Percentiles rank a stretch among this genome's conserved stretches.
phyloP scores from a whole-genome alignment of 2,797 vertebrate genomes.

The Lates japonicus region DNA sequence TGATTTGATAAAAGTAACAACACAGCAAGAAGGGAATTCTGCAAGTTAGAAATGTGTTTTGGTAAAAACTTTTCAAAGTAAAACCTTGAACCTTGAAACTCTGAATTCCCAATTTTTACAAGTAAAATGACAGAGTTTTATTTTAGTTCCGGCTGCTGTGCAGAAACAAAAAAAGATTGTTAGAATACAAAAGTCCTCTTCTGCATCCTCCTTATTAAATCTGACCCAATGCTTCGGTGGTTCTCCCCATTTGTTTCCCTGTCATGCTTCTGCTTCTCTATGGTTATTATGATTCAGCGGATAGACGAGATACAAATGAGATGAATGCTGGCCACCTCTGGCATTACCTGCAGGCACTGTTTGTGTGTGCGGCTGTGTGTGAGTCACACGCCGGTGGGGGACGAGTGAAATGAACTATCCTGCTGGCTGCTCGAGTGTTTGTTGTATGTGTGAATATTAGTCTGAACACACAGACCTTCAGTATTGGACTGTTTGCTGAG shows the following conservation, averaged over 20 bases:
- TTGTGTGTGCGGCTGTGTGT: slow-evolving; percentile 23
- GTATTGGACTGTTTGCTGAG: slow-evolving; percentile 27
- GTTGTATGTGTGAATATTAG: slow-evolving; percentile 45
- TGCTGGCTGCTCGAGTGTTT: slow-evolving; percentile 16
- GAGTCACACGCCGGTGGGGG: slow-evolving; percentile 20
- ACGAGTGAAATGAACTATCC: slow-evolving; percentile 46
- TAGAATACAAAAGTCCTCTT: slow-evolving; percentile 43
- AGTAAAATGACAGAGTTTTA: slow-evolving; percentile 3
- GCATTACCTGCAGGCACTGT: slow-evolving; percentile 59
- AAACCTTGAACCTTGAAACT: slow-evolving; percentile 18
- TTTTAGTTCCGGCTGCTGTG: slow-evolving; percentile 32
- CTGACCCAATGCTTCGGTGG: slow-evolving; percentile 47
- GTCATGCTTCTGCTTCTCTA: slow-evolving; percentile 36
- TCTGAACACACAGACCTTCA: slow-evolving; percentile 21
- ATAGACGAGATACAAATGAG: slow-evolving; percentile 65
- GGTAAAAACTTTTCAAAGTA: slow-evolving; percentile 8
- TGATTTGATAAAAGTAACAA: slow-evolving; percentile 24
- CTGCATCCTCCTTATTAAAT: slow-evolving; percentile 53
- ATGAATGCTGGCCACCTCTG: slow-evolving; percentile 57
- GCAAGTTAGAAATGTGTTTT: slow-evolving; percentile 14
- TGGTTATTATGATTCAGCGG: slow-evolving; percentile 57
- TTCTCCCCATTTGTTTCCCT: slow-evolving; percentile 55
- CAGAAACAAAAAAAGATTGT: slow-evolving; percentile 26
- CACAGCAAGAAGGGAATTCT: slow-evolving; percentile 10
- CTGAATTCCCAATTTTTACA: slow-evolving; percentile 17